These are phyloP conservation scores for Melanchra persicariae DNA, from an alignment of 2,888 invertebrate genomes.

Conservation along the genomic window DNA sequence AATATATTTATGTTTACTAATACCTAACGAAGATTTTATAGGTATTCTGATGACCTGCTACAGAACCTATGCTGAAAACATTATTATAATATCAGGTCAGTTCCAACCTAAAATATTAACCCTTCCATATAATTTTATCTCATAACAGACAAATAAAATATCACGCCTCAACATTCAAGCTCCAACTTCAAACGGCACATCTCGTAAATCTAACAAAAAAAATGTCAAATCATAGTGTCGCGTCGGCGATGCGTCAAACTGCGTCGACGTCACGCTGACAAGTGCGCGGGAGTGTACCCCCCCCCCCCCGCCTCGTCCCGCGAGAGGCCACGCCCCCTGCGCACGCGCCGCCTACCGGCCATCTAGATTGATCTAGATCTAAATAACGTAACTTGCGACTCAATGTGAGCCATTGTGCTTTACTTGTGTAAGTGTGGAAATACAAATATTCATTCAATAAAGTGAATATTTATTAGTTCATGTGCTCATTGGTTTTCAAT, in stretches of 20 bases:
- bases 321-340: conserved; percentile 78
- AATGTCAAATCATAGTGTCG: conserved; percentile 64
- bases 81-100: no score
- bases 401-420: conserved; percentile 58
- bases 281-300: conserved; percentile 84
- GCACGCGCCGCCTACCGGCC: conserved; percentile 82
- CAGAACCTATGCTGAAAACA: neutral
- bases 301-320: conserved; percentile 74
- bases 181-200: conserved; percentile 22
- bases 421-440: conserved; percentile 44
- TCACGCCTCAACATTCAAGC: neutral
- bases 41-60: no score
- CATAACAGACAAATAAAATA: neutral
- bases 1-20: no score
- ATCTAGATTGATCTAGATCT: conserved; percentile 87
- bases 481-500: conserved; percentile 21
- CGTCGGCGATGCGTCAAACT: conserved; percentile 73
- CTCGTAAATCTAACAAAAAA: conserved; percentile 59
- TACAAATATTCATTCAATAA: conserved; percentile 41
- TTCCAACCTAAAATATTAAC: no score
- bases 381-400: conserved; percentile 67
- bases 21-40: no score
- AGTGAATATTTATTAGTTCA: conserved; percentile 34
- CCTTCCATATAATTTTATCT: neutral
- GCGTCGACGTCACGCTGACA: conserved; percentile 79